phyloP scores from a whole-genome alignment of 2,113 vertebrate genomes.

The Oriolus oriolus region DNA sequence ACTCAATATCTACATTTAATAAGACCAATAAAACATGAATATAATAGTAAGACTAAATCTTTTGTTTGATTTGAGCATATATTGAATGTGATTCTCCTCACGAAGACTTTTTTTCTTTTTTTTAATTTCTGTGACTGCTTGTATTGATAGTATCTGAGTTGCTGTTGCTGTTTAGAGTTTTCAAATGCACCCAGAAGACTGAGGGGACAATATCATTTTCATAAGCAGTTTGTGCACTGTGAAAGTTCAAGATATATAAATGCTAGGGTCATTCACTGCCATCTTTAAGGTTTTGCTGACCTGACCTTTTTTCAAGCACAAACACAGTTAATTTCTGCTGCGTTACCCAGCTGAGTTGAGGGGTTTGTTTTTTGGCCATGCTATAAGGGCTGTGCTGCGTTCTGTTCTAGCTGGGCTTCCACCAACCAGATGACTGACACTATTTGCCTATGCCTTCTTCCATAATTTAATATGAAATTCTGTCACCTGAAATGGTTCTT shows the following conservation, averaged over 20 bases:
- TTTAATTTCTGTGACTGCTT: neutral
- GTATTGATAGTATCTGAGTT: neutral
- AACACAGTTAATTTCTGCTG: neutral
- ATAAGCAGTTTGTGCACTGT: too few relatives aligned
- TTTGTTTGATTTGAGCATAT: neutral
- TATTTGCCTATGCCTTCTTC: neutral
- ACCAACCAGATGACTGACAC: neutral
- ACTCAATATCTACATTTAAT: neutral
- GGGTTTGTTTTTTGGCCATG: neutral
- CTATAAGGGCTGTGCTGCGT: rapidly evolving
- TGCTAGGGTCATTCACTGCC: neutral
- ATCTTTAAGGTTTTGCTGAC: neutral
- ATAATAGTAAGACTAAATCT: neutral
- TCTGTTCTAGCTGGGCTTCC: neutral
- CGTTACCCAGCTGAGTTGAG: neutral
- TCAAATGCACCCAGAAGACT: neutral
- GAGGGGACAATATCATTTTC: too few relatives aligned
- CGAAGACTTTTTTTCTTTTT: neutral
- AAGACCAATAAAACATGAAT: neutral
- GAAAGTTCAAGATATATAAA: neutral
- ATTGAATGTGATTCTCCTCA: neutral
- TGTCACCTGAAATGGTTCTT: neutral
- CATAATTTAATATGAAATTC: neutral
- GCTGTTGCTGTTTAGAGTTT: neutral
- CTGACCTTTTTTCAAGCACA: neutral